A percentile compares a stretch with the other conserved stretches of the same genome.
These are phyloP conservation scores for Coelinius sp. DNA, from an alignment of 2,888 invertebrate genomes.

Conservation along the genomic window DNA sequence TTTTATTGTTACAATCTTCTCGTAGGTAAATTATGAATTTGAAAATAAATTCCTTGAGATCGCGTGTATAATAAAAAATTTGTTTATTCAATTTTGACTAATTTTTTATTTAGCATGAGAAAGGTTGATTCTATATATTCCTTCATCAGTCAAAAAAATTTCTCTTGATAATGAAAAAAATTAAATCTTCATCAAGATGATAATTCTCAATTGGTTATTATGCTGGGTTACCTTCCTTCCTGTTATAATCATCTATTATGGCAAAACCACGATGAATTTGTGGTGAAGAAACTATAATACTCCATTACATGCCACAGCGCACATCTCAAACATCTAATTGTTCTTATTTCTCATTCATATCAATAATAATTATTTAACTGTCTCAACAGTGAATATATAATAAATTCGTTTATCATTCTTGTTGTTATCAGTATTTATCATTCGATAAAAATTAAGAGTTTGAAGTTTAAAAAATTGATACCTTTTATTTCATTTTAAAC, in stretches of 20 bases:
- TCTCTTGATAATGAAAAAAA: no score
- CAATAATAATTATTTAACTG: slow-evolving; percentile 32
- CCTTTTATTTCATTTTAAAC: slow-evolving; percentile 20
- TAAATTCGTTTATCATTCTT: slow-evolving; percentile 34
- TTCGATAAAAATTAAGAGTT: slow-evolving; percentile 14
- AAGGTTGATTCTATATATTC: no score
- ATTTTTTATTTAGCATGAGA: no score
- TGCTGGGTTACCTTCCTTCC: no score
- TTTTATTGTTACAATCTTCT: not conserved
- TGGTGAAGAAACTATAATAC: slow-evolving; percentile 27
- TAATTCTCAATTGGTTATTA: no score
- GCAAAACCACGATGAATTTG: slow-evolving; percentile 31
- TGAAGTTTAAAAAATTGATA: slow-evolving; percentile 30
- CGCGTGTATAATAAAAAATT: no score
- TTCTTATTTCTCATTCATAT: slow-evolving; percentile 17
- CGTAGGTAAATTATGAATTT: no score
- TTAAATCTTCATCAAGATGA: no score
- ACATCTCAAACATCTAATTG: slow-evolving; percentile 36
- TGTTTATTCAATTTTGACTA: no score
- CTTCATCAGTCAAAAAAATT: no score
- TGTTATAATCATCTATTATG: slow-evolving; percentile 15
- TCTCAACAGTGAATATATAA: slow-evolving; percentile 38
- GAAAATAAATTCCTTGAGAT: no score
- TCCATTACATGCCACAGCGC: slow-evolving; percentile 33
- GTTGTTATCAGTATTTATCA: not conserved